Base-by-base conservation (phyloP, 2,113 vertebrate species). In the Vulpes vulpes region DNA sequence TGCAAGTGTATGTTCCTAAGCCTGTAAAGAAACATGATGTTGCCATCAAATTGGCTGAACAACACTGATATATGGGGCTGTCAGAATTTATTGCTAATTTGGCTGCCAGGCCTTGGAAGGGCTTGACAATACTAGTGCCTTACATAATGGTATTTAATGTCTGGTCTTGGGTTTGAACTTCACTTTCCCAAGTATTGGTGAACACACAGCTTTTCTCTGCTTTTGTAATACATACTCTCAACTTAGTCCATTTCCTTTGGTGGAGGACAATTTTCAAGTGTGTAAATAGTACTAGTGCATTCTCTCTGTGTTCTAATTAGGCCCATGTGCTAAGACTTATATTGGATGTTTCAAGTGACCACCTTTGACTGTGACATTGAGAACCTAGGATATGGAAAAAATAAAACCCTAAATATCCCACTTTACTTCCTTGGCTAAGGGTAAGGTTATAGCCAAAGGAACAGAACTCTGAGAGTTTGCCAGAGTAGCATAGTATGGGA, bases 1-100 rank as follows among this genome's bases (percentile, higher is more conserved):
- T 11, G 25, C 62, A 95, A 95, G 57, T 43, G 8, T 7, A 30
- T 94, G 43, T 95, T 97, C 30, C 55, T n/a, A n/a, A 62, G 73
- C 32, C 94, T 92, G 16, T 19, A 51, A 81, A 89, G 94, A 96
- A 97, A 83, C 95, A 15, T 0, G 2, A 4, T 22, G 16, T 67
- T 80, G 79, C 38, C 1, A 1, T 81, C 2, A 12, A 57, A 94
- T 76, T 96, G 95, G 79, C 55, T 94, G 60, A 62, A 23, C 0
- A 23, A 90, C 82, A 27, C 23, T 97, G 96, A 96, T 96, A 2
- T 73, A 96, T 96, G 89, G 23, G 78, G 16, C 49, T 95, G 76
- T 97, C 86, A 94, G 69, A 64, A 22, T 91, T 97, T 85, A 74
- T 95, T 82, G 89, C 88, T 98, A 83, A 97, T 97, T 97, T 98